These are phyloP conservation scores for Andrena cerasifolii DNA, from an alignment of 1,140 invertebrate species.

Conservation along the genomic window DNA sequence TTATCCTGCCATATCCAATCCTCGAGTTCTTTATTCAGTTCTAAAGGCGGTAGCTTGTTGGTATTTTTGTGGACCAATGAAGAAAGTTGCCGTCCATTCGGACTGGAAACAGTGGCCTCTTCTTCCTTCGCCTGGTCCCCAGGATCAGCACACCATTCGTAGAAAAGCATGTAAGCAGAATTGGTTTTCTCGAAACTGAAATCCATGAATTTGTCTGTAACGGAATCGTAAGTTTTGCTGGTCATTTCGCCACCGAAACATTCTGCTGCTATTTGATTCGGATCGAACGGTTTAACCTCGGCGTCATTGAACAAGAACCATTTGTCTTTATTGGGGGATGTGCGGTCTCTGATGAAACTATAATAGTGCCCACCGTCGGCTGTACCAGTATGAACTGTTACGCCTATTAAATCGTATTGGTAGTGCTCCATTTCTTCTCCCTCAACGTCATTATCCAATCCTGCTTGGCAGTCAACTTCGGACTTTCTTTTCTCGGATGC, in stretches of 20 bases:
- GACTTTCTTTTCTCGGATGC: conserved; percentile 75
- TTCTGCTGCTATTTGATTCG: conserved; percentile 95
- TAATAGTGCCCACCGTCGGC: conserved; percentile 99
- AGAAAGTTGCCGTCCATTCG: conserved; percentile 58
- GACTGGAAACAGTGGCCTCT: conserved; percentile 80
- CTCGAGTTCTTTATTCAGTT: conserved; percentile 90
- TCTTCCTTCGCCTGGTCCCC: conserved; percentile 73
- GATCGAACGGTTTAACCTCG: conserved; percentile 97
- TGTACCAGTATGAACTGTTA: conserved; percentile 97
- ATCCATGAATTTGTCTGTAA: conserved; percentile 98
- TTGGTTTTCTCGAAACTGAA: conserved; percentile 99
- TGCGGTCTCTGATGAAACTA: conserved; percentile 95
- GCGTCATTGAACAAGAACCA: conserved; percentile 98
- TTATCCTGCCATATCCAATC: conserved; percentile 98
- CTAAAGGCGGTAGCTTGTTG: conserved; percentile 78
- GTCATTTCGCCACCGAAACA: conserved; percentile 99
- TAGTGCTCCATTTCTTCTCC: conserved; percentile 83
- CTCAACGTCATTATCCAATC: conserved; percentile 70
- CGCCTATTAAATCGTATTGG: conserved; percentile 96
- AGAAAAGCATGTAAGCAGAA: conserved; percentile 98
- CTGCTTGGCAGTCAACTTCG: conserved; percentile 76
- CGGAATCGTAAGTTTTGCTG: conserved; percentile 97
- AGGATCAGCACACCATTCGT: conserved; percentile 88
- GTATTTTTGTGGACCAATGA: conserved; percentile 67
- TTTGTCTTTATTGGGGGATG: conserved; percentile 89